phyloP scores from a whole-genome alignment of 2,113 vertebrate genomes.

The Ptyas mucosa region DNA sequence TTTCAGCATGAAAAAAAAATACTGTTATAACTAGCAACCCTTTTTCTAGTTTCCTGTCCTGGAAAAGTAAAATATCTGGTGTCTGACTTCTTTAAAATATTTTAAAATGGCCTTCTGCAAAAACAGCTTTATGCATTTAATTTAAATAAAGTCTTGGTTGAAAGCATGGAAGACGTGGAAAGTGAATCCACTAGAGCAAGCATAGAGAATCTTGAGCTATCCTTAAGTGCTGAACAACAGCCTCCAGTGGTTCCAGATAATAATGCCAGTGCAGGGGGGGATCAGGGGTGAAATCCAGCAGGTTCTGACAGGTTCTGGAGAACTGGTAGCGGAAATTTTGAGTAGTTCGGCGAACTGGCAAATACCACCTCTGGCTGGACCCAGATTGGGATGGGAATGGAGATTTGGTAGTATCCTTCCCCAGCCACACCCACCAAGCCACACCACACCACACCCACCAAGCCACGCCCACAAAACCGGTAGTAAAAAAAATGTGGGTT shows the following conservation, averaged over 20 bases:
- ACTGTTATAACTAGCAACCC: not conserved
- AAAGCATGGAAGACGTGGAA: not conserved
- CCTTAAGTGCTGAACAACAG: not conserved
- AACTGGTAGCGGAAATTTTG: too few species aligned
- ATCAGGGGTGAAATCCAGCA: too few species aligned
- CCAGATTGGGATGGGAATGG: too few species aligned
- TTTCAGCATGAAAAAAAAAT: not conserved
- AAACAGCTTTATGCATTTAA: not conserved
- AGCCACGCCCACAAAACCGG: too few species aligned
- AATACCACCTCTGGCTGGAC: too few species aligned
- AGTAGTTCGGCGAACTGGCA: too few species aligned
- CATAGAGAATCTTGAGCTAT: not conserved
- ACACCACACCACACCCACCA: too few species aligned
- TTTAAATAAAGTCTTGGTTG: not conserved
- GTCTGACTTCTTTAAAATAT: not conserved
- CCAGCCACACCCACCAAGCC: too few species aligned
- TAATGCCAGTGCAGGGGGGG: not conserved
- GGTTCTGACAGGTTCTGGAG: too few species aligned
- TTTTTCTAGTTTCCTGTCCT: not conserved
- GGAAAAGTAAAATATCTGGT: not conserved
- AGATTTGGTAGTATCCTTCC: too few species aligned
- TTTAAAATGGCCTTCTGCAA: not conserved
- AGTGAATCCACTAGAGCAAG: not conserved
- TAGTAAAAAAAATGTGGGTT: too few species aligned
- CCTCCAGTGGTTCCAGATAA: not conserved